Percentiles rank a stretch among this genome's conserved stretches.
Conservation (phyloP, 2,797 vertebrate species). For the Nasua narica region DNA sequence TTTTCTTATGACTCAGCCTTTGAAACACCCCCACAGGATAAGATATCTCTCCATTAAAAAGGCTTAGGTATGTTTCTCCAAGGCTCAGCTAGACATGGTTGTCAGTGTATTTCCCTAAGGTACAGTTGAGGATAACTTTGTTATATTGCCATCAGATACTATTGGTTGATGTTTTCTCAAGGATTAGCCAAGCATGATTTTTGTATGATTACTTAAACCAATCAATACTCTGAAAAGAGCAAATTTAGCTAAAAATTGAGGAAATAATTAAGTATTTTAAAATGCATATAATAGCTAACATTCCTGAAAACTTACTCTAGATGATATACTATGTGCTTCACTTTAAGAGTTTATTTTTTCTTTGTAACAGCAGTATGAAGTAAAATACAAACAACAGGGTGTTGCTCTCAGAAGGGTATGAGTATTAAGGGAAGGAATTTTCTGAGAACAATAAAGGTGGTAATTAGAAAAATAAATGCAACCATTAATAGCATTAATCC, state of each 20-base stretch:
- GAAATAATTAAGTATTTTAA: background rate
- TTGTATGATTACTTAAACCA: conserved; percentile 9
- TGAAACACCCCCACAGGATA: background rate
- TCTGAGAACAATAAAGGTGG: background rate
- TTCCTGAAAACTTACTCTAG: background rate
- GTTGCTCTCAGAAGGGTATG: background rate
- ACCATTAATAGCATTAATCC: background rate
- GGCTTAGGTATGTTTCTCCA: background rate
- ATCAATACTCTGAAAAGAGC: background rate
- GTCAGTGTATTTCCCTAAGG: background rate
- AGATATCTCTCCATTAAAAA: background rate
- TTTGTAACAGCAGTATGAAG: background rate
- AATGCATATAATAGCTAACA: background rate
- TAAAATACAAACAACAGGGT: background rate
- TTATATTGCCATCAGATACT: background rate
- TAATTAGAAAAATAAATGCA: conserved; percentile 14
- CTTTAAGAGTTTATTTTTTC: background rate
- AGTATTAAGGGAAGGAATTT: conserved; percentile 22
- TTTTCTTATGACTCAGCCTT: background rate
- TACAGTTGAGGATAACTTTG: background rate
- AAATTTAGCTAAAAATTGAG: background rate
- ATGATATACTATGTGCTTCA: background rate
- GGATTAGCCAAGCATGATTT: background rate
- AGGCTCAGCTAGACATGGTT: background rate
- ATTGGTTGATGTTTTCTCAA: background rate